These are phyloP conservation scores for Kryphioiulus occultus DNA, from an alignment of 2,888 invertebrate species.

Conservation along the genomic window DNA sequence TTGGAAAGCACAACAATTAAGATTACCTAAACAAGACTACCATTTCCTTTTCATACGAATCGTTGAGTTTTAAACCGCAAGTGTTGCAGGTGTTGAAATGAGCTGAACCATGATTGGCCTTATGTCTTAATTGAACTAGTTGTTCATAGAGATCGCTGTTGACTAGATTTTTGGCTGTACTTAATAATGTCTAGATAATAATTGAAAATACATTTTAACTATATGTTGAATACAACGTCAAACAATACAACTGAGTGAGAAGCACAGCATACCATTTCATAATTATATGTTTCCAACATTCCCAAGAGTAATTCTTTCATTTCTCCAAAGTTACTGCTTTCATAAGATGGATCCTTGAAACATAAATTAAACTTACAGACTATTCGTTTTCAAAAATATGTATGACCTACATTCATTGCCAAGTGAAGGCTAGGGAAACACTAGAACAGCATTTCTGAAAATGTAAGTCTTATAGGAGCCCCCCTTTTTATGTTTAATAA, in stretches of 20 bases:
- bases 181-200: constrained; percentile 47
- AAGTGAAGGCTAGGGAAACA: no score
- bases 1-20: no score
- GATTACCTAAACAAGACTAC: constrained; percentile 42
- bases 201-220: background rate
- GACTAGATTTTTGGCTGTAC: constrained; percentile 48
- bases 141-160: constrained; percentile 48
- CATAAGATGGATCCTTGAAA: constrained; percentile 53
- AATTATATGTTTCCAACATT: constrained; percentile 53
- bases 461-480: no score
- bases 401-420: background rate
- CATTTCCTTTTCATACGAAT: constrained; percentile 44
- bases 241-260: background rate
- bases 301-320: constrained; percentile 52
- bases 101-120: constrained; percentile 48
- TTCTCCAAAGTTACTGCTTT: constrained; percentile 50
- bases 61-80: constrained; percentile 33
- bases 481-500: no score
- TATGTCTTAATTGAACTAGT: constrained; percentile 21
- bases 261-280: constrained; percentile 52
- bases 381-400: background rate
- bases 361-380: constrained; percentile 4
- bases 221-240: background rate
- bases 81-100: constrained; percentile 32
- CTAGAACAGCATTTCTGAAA: no score